These are phyloP conservation scores for Cacatua alba DNA, from an alignment of 2,113 vertebrate genomes.

Conservation along the genomic window DNA sequence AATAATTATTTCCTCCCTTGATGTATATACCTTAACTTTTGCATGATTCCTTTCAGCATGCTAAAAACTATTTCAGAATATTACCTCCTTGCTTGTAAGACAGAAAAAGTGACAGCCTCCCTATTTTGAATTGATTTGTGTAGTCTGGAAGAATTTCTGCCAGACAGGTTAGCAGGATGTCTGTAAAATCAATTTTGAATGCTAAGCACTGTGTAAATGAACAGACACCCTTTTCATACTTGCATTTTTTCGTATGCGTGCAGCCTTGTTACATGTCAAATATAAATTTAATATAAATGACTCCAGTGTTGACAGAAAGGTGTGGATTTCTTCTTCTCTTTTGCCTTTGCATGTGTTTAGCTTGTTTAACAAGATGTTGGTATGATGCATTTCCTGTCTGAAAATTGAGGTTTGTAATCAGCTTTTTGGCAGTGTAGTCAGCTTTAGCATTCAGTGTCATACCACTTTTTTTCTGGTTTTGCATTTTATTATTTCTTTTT, in stretches of 20 bases:
- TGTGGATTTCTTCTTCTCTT: conserved; percentile 26
- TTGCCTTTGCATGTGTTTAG: background rate
- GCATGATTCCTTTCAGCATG: background rate
- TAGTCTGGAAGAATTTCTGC: conserved; percentile 37
- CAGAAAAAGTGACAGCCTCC: background rate
- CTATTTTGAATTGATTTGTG: conserved; percentile 29
- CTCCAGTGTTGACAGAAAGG: background rate
- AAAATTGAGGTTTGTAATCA: background rate
- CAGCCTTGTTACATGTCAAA: conserved; percentile 5
- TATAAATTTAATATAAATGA: conserved; percentile 13
- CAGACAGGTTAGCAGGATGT: conserved; percentile 51
- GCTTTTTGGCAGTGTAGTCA: background rate
- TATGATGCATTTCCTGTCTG: conserved; percentile 21
- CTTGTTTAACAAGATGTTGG: conserved; percentile 20
- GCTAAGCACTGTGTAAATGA: conserved; percentile 27
- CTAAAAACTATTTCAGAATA: background rate
- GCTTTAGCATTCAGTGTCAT: background rate
- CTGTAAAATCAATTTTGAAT: conserved; percentile 62
- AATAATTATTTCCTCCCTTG: background rate
- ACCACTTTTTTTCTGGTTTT: background rate
- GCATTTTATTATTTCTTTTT: fast-evolving
- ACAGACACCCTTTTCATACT: conserved; percentile 42
- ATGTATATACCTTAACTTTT: background rate
- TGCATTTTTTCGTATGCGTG: background rate
- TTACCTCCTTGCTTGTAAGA: background rate